Evolutionary conservation across 1,140 invertebrate genomes (phyloP), one percentile per base, ranked within the genome.

Genomic region (Subanguina moxae): DNA sequence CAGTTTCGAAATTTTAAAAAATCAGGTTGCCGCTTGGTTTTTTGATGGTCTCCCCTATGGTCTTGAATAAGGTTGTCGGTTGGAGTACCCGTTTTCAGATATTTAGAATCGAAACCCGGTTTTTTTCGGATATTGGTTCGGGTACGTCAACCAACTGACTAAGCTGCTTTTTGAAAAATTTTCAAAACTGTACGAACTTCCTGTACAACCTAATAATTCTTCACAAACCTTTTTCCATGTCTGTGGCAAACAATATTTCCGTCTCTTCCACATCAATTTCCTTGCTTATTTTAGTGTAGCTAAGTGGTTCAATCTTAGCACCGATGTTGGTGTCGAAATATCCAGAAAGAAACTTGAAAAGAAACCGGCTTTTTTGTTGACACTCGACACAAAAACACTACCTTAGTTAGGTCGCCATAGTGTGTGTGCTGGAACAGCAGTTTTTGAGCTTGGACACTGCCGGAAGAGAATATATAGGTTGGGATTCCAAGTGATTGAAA

Each of bases 241-340:
- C 92, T 45, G 91, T 94, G 0, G 93, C 85, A 80, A 93, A 95
- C 0, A 93, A 76, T 57, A 93, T 87, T 57, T 91, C 86, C 25
- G 87, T 85, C 19, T 89, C 80, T 38, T 86, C 83, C 30, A 84
- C 84, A 45, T 84, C 84, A 38, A 93, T 87, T 73, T 89, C 85
- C 65, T 87, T 85, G 0, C 88, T 83, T 71, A 95, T 94, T 62
- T 88, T 89, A 65, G 85, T 86, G 76, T 92, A 93, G 67, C 90
- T 91, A 8, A 84, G 74, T 1, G 84, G 67, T 73, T 91, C 88
- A 73, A 87, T 87, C 83, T 94, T 94, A 25, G 86, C 77, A 0
- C 92, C 92, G 52, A 90, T 87, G 56, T 87, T 88, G 11, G 91
- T 93, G 80, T 95, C 92, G 83, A 92, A 95, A 83, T 91, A 88